Evolutionary conservation across 2,113 vertebrate species (phyloP).

Genomic region (Megaceryle maxima): DNA sequence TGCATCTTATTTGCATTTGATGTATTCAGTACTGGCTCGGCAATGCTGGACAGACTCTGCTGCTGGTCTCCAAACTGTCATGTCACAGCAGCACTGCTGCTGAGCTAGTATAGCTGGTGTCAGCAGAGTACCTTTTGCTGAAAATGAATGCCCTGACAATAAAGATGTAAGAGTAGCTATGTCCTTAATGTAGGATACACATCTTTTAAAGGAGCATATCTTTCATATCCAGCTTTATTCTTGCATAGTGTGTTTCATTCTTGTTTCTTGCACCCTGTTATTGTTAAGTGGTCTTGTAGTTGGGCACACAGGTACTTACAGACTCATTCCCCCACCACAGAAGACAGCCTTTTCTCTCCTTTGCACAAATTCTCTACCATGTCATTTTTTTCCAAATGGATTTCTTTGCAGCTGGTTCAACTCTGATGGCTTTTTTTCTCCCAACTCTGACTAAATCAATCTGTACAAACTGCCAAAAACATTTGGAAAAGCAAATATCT

Average conservation of each 20-base stretch:
- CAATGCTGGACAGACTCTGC: not conserved
- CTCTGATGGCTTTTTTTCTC: not conserved
- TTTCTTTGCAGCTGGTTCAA: not conserved
- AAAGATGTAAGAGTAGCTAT: not conserved
- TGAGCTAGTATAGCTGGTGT: not conserved
- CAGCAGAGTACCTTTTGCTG: not conserved
- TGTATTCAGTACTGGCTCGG: not conserved
- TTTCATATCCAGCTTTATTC: not conserved
- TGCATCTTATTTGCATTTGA: not conserved
- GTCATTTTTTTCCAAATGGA: not conserved
- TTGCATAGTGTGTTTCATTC: not conserved
- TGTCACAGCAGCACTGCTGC: not conserved
- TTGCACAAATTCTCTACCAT: not conserved
- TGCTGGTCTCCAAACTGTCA: not conserved
- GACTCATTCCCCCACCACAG: accelerated
- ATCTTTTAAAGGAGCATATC: not conserved
- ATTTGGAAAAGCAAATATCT: not conserved
- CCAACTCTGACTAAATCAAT: not conserved
- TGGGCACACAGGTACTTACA: not conserved
- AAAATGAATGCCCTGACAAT: not conserved
- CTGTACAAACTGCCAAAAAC: not conserved
- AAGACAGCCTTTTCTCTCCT: not conserved
- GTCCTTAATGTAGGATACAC: not conserved
- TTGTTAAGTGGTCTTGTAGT: not conserved
- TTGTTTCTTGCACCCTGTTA: not conserved